A percentile compares a stretch with the other conserved stretches of the same genome.
Conservation (phyloP, 2,797 vertebrate species). For the Hyperoplus lanceolatus region DNA sequence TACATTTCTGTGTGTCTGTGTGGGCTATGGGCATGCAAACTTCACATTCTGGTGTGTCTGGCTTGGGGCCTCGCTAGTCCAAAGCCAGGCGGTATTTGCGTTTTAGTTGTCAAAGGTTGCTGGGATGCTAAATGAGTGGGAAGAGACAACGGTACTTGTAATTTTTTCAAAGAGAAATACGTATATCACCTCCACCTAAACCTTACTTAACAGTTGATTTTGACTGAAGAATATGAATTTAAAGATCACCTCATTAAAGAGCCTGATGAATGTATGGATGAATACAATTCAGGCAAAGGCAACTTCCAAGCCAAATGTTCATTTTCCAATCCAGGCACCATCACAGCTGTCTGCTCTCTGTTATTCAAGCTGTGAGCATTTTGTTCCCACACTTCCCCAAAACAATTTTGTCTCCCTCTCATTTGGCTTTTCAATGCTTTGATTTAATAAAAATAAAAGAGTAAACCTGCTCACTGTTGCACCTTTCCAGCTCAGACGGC, state of each 20-base stretch:
- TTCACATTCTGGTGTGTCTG: slow-evolving; percentile 10
- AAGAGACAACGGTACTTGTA: not conserved
- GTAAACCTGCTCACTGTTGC: slow-evolving; percentile 27
- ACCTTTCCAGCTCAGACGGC: slow-evolving; percentile 31
- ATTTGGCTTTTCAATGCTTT: slow-evolving; percentile 15
- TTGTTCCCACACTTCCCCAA: slow-evolving; percentile 17
- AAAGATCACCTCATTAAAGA: not conserved
- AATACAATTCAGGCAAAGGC: not conserved
- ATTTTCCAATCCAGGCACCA: slow-evolving; percentile 20
- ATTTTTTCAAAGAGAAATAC: slow-evolving; percentile 3
- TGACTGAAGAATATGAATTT: not conserved
- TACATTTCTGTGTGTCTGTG: slow-evolving; percentile 4
- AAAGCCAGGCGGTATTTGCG: not conserved
- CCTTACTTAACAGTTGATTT: not conserved
- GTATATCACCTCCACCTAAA: slow-evolving; percentile 7
- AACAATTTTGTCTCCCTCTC: not conserved
- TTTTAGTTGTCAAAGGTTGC: slow-evolving; percentile 5
- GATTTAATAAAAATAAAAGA: slow-evolving; percentile 20
- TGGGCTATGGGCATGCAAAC: not conserved
- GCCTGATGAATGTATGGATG: not conserved
- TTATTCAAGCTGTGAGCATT: slow-evolving; percentile 1
- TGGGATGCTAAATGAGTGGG: slow-evolving; percentile 8
- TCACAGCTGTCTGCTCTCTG: slow-evolving; percentile 21
- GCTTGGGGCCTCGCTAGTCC: not conserved
- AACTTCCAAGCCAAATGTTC: slow-evolving; percentile 10